Percentiles rank a stretch among this genome's conserved stretches.
Conservation (phyloP, 2,113 vertebrate genomes). For the Larimichthys crocea region DNA sequence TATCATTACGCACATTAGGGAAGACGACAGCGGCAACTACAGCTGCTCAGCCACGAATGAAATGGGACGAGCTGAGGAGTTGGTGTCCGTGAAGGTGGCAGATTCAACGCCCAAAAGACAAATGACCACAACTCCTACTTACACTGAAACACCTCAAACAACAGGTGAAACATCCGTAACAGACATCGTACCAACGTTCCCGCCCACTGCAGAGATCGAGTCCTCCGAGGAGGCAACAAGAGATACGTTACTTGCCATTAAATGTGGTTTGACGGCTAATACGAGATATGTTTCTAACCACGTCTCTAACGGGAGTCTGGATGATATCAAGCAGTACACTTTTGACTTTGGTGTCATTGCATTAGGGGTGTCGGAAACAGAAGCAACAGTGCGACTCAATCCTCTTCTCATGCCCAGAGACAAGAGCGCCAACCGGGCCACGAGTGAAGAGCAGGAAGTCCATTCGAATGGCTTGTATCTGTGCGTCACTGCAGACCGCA, state of each 20-base stretch:
- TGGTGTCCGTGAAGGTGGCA: slow-evolving; percentile 83
- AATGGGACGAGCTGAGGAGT: slow-evolving; percentile 86
- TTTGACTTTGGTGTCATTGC: slow-evolving; percentile 95
- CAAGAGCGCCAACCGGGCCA: slow-evolving; percentile 82
- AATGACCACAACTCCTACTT: background rate
- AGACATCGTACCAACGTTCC: slow-evolving; percentile 41
- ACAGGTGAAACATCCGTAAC: background rate
- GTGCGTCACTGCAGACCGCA: slow-evolving; percentile 84
- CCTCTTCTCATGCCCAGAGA: slow-evolving; percentile 90
- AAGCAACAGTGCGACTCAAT: slow-evolving; percentile 92
- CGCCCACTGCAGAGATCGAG: background rate
- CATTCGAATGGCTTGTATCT: slow-evolving; percentile 89
- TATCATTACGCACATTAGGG: slow-evolving; percentile 86
- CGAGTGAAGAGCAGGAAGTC: slow-evolving; percentile 83
- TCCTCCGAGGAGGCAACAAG: background rate
- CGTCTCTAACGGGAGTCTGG: slow-evolving; percentile 88
- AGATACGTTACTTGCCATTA: slow-evolving; percentile 54
- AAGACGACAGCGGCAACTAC: slow-evolving; percentile 90
- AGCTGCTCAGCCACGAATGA: slow-evolving; percentile 91
- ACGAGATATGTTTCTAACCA: slow-evolving; percentile 89
- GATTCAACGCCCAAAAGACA: slow-evolving; percentile 34
- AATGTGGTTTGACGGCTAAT: slow-evolving; percentile 85
- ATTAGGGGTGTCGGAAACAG: slow-evolving; percentile 92
- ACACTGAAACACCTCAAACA: slow-evolving; percentile 16
- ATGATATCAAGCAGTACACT: slow-evolving; percentile 88